Base-by-base conservation (phyloP, 1,140 invertebrate genomes). In the Magallana angulata region DNA sequence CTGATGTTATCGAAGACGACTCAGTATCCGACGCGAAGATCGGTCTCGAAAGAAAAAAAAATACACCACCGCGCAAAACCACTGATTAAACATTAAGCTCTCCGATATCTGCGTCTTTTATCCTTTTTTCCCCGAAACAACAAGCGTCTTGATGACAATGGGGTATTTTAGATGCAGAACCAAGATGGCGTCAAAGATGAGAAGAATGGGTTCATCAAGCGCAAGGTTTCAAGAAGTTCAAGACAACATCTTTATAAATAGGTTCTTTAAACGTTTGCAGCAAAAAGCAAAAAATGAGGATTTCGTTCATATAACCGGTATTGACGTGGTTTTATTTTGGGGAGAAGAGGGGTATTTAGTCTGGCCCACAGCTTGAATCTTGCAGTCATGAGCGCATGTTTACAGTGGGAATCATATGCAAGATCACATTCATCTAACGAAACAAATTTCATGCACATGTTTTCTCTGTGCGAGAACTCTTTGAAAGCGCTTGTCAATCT, bases 131-230 rank as follows among this genome's bases (percentile, higher is more conserved):
- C 24, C 36, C 36, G 36, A 76, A 76, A 76, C 68, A 76, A 76
- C 68, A 76, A 76, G 9, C 68, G 68, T 76, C 9, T 24, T 76
- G 68, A 30, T 76, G 68, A 76, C 68, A 36, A 24, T 12, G 68
- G 18, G 36, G 18, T 71, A 18, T 24, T 30, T 30, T 8, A 71
- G 64, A 71, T 11, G 68, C 68, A 76, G 68, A 48, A 30, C 12
- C 68, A 76, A 76, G 68, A 76, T 76, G 68, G 68, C 68, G 68
- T 76, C 68, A 76, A 76, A 76, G 68, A 76, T 76, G 68, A 76
- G 24, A 76, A 76, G 36, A 48, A 76, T 36, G 68, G 24, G 68
- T 76, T 76, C 68, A 76, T 30, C 8, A 30, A 76, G 24, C 68
- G 36, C 68, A 18, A 76, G 68, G 68, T 76, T 48, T 18, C 12